Conservation (phyloP, 2,797 vertebrate genomes). For the Poeciliopsis turneri region DNA sequence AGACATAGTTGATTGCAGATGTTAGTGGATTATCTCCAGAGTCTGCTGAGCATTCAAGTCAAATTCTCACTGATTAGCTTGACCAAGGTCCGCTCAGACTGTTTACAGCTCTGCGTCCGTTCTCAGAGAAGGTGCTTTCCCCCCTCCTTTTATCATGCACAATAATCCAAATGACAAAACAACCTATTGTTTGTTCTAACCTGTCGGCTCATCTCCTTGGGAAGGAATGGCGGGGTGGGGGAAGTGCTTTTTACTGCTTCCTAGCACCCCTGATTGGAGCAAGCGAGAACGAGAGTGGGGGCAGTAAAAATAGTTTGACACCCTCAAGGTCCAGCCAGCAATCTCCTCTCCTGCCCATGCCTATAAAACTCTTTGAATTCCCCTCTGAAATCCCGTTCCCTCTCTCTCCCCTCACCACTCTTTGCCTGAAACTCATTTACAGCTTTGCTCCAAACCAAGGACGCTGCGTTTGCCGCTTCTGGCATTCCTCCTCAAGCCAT, state of each 20-base stretch:
- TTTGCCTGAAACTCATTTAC: conserved; percentile 35
- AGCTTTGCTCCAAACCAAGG: conserved; percentile 45
- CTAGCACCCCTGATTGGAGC: conserved; percentile 69
- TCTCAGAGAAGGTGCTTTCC: conserved; percentile 27
- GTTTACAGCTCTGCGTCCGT: conserved; percentile 19
- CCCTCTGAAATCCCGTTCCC: conserved; percentile 38
- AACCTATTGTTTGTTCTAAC: conserved; percentile 70
- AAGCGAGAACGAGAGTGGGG: conserved; percentile 65
- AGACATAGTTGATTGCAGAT: conserved; percentile 63
- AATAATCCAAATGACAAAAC: conserved; percentile 67
- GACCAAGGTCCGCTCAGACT: conserved; percentile 18
- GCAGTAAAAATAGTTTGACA: conserved; percentile 83
- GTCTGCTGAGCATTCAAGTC: conserved; percentile 15
- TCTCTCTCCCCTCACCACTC: background rate
- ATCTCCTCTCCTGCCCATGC: conserved; percentile 69
- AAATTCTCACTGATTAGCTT: conserved; percentile 32
- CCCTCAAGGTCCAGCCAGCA: conserved; percentile 76
- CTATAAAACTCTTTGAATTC: conserved; percentile 79
- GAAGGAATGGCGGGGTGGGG: conserved; percentile 53
- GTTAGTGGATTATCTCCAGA: conserved; percentile 52
- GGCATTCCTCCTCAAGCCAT: conserved; percentile 47
- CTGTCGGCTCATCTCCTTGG: conserved; percentile 64
- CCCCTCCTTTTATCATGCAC: conserved; percentile 45
- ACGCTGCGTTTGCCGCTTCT: conserved; percentile 33
- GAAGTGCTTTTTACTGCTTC: conserved; percentile 72